Base-by-base conservation (phyloP, 2,113 vertebrate species). In the Dasyprocta punctata region DNA sequence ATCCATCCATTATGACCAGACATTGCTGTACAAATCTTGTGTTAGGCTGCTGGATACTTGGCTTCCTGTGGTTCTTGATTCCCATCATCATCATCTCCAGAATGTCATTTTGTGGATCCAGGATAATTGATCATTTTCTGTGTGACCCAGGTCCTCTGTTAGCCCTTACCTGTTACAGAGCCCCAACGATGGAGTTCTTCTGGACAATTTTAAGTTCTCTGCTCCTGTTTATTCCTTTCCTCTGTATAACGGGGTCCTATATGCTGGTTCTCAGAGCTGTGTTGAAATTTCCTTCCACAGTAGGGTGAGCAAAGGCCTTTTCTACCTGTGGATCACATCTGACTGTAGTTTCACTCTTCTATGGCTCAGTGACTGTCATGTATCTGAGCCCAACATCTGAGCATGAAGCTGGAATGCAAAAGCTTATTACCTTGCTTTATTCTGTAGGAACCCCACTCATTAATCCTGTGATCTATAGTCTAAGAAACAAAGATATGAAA, bases 241-340 rank as follows among this genome's bases (percentile, higher is more conserved):
- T 96, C 20, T 95, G 89, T 12, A 98, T 97, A 30, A 80, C 94
- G 63, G 87, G 56, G 8, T 98, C 97, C 17, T 98, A 98, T 75
- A 38, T 61, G 5, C 19, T 94, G 30, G 97, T 98, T 11, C 86
- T 97, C 5, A 80, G 38, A 36, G 82, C 90, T 85, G 96, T 98
- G 10, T 17, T 97, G 14, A 96, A 38, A 36, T 58, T 97, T 58
- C 96, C 97, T 86, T 97, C 97, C 83, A 75, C 80, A 47, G 75
- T 78, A 85, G 95, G 97, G 28, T 24, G 44, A 54, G 91, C 63
- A 87, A 98, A 98, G 44, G 94, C 97, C 17, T 98, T 98, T 12
- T 73, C 69, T 41, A 73, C 69, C 20, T 73, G 69, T 24, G 69
- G 69, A 8, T 41, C 69, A 0, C 69, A 73, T 73, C 19, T 73